These are phyloP conservation scores for Drosophila sulfurigaster DNA, from an alignment of 1,140 invertebrate species.

Conservation along the genomic window DNA sequence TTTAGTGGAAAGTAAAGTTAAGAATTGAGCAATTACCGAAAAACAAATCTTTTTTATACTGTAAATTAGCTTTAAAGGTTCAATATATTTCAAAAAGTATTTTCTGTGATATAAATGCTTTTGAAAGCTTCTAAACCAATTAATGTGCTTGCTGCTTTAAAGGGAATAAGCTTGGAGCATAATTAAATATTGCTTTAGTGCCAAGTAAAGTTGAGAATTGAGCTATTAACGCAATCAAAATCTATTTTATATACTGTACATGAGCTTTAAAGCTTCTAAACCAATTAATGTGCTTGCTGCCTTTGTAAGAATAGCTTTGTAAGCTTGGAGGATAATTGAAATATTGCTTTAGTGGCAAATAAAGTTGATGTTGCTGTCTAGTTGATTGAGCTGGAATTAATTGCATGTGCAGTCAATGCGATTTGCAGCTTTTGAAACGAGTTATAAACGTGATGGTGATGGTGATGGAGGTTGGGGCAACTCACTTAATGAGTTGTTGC, in stretches of 20 bases:
- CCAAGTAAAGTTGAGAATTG: not conserved
- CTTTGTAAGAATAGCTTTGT: too few species aligned
- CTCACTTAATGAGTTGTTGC: constrained; percentile 30
- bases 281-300: too few species aligned
- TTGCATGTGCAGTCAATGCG: constrained; percentile 20
- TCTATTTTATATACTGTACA: too few species aligned
- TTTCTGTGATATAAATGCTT: too few species aligned
- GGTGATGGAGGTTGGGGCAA: not conserved
- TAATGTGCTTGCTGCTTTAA: not conserved
- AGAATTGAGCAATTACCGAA: too few species aligned
- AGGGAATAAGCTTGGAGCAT: not conserved
- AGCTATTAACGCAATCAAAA: too few species aligned
- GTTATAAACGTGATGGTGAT: not conserved
- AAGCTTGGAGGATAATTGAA: not conserved
- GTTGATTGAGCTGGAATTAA: constrained; percentile 15
- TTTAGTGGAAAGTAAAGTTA: too few species aligned
- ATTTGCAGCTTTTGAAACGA: not conserved
- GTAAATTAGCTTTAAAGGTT: too few species aligned
- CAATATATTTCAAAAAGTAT: too few species aligned
- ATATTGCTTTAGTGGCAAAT: not conserved
- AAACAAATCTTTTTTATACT: too few species aligned
- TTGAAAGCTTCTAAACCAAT: too few species aligned
- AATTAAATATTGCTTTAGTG: not conserved
- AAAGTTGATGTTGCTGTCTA: not conserved
- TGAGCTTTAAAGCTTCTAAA: too few species aligned